Evolutionary conservation across 2,888 invertebrate genomes (phyloP).

Genomic region (Hypsopygia costalis): DNA sequence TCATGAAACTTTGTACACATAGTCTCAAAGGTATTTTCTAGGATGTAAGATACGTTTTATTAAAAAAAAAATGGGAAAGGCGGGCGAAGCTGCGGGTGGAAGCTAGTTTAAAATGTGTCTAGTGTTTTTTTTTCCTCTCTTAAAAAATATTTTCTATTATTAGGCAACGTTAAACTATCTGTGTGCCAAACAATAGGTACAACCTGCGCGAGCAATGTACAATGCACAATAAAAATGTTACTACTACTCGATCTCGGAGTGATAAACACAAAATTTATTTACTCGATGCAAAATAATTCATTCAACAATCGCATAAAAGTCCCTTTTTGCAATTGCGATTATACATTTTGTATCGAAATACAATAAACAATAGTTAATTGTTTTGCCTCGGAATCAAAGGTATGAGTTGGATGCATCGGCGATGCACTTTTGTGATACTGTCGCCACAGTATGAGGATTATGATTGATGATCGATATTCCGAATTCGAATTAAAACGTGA

Average conservation of each 20-base stretch:
- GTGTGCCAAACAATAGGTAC: too few species aligned
- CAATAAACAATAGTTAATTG: conserved; percentile 60
- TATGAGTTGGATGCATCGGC: conserved; percentile 27
- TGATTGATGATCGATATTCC: conserved; percentile 69
- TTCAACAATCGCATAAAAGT: conserved; percentile 33
- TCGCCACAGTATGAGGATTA: conserved; percentile 51
- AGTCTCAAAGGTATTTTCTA: too few species aligned
- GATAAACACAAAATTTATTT: conserved; percentile 19
- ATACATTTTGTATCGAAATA: conserved; percentile 43
- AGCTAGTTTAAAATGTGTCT: too few species aligned
- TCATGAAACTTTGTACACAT: too few species aligned
- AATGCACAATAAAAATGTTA: conserved; percentile 8
- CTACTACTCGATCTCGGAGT: conserved; percentile 10
- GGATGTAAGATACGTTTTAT: too few species aligned
- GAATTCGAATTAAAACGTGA: conserved; percentile 65
- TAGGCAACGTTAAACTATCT: too few species aligned
- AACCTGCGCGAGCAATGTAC: neutral
- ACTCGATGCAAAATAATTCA: conserved; percentile 33
- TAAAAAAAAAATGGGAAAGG: too few species aligned
- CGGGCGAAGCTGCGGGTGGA: too few species aligned
- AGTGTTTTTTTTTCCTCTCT: too few species aligned
- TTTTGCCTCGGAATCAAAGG: conserved; percentile 34
- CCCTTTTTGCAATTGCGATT: conserved; percentile 35
- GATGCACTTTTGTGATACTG: conserved; percentile 59
- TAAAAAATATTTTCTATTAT: too few species aligned